Conservation (phyloP, 2,888 invertebrate species). For the Clusia tigrina region DNA sequence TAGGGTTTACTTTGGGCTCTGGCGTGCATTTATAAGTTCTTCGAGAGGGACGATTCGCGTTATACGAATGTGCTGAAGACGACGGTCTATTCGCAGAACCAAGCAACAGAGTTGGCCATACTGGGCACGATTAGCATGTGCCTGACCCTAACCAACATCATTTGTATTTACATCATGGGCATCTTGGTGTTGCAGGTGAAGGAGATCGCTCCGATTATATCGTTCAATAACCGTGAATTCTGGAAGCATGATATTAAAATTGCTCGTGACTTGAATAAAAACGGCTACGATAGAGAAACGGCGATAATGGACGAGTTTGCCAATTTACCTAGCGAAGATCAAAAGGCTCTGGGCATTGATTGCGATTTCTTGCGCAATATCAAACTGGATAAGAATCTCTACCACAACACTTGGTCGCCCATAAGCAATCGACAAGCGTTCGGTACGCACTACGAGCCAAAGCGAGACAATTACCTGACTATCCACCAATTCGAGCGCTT, state of each 20-base stretch:
- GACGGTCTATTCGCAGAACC: constrained; percentile 69
- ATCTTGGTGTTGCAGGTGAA: constrained; percentile 76
- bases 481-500: constrained; percentile 53
- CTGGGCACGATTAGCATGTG: constrained; percentile 75
- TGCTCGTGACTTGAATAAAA: constrained; percentile 68
- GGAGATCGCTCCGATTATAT: constrained; percentile 70
- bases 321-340: constrained; percentile 48
- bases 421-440: constrained; percentile 44
- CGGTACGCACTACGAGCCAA: constrained; percentile 29
- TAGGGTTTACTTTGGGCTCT: constrained; percentile 74
- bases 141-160: constrained; percentile 76
- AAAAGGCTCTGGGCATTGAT: constrained; percentile 44
- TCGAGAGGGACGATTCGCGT: constrained; percentile 64
- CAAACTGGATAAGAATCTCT: constrained; percentile 42
- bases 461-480: constrained; percentile 42
- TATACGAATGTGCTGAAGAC: constrained; percentile 64
- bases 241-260: constrained; percentile 73
- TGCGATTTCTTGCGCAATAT: constrained; percentile 45
- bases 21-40: constrained; percentile 68
- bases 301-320: constrained; percentile 60
- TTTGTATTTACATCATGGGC: constrained; percentile 76
- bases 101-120: constrained; percentile 70
- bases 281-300: constrained; percentile 54
- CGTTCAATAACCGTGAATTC: constrained; percentile 66
- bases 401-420: constrained; percentile 62